Conservation (phyloP, 2,797 vertebrate genomes). For the Chloroceryle amazona region DNA sequence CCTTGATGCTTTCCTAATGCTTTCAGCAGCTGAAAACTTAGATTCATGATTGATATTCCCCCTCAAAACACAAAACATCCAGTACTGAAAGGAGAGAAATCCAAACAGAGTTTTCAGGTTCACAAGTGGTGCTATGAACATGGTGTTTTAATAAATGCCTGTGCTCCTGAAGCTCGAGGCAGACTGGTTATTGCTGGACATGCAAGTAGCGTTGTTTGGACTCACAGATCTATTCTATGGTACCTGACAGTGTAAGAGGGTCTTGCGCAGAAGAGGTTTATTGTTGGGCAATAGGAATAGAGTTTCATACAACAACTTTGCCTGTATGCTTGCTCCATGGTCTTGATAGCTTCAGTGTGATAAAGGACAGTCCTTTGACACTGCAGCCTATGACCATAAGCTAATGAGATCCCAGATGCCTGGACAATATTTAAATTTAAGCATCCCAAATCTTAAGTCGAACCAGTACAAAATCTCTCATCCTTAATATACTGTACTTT, state of each 20-base stretch:
- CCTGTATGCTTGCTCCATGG: neutral
- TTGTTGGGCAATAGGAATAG: neutral
- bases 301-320: neutral
- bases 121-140: neutral
- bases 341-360: neutral
- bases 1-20: neutral
- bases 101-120: neutral
- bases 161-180: neutral
- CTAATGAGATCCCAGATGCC: neutral
- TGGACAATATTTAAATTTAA: neutral
- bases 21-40: neutral
- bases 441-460: neutral
- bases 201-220: neutral
- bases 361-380: neutral
- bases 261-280: neutral
- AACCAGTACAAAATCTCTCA: neutral
- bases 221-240: neutral
- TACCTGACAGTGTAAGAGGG: neutral
- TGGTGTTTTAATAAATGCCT: neutral
- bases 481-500: neutral
- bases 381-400: neutral
- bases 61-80: neutral
- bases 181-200: neutral
- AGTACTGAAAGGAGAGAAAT: fast-evolving
- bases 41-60: neutral